Base-by-base conservation (phyloP, 2,888 invertebrate species). In the Apeira syringaria region DNA sequence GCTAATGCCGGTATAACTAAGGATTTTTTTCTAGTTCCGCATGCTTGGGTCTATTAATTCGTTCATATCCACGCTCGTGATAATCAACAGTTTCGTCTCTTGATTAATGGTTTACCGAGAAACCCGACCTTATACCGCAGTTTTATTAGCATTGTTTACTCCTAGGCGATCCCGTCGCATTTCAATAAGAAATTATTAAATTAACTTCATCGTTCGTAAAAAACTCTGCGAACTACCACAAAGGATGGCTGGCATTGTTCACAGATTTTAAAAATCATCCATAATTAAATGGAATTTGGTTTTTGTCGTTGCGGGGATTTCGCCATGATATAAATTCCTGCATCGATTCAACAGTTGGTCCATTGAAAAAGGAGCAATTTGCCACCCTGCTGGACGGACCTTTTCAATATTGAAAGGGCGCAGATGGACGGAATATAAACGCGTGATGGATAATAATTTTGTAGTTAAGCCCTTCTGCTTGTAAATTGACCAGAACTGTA, bases 231-330 rank as follows among this genome's bases (percentile, higher is more conserved):
- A 59, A 54, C 67, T 59, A 64, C 65, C 70, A 73, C 80, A 82
- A 82, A 83, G 77, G 82, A 81, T 77, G 79, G 73, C 71, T 78
- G 70, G 85, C 87, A 89, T 88, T 88, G 88, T 88, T 87, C 86
- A 86, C 87, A 85, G 88, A 87, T 88, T 87, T 87, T 80, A 74
- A 88, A 84, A 88, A 87, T 84, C 84, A 79, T 79, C 80, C 85
- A 87, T 89, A 89, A 89, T 89, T 88, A 88, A 88, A 78, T 80
- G 89, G 89, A 86, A 89, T 89, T 74, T 68, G 64, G 68, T 87
- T 88, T 85, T 88, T 88, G 66, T 66, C 31, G 36, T 25, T 49
- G 53, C 64, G 40, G 56, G 64, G 76, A 77, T 81, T 83, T 83
- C 78, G 74, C 73, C 73, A 73, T 81, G 73, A 80, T 83, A 87